phyloP scores from a whole-genome alignment of 2,113 vertebrate species.

The Cynoglossus semilaevis region DNA sequence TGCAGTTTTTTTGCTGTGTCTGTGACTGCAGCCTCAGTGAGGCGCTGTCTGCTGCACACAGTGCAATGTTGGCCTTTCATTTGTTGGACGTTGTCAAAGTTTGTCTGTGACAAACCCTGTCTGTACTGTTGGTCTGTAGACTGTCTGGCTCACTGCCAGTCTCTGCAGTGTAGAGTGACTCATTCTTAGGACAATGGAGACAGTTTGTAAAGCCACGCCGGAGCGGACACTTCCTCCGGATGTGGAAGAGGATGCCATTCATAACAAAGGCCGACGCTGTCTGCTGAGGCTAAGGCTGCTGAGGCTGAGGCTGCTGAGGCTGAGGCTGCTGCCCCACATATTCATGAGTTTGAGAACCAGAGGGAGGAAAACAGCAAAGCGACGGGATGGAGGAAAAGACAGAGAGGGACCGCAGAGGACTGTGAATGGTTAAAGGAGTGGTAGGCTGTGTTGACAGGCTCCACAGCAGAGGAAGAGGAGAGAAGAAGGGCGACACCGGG shows the following conservation, averaged over 20 bases:
- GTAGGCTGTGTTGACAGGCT: constrained; percentile 41
- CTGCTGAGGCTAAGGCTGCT: too few relatives aligned
- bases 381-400: constrained; percentile 16
- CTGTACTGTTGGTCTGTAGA: constrained; percentile 50
- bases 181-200: constrained; percentile 74
- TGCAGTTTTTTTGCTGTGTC: too few relatives aligned
- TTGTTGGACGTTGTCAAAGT: constrained; percentile 44
- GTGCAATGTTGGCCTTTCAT: too few relatives aligned
- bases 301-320: too few relatives aligned
- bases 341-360: constrained; percentile 40
- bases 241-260: constrained; percentile 74
- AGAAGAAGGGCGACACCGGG: constrained; percentile 35
- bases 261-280: constrained; percentile 71
- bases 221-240: constrained; percentile 74
- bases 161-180: constrained; percentile 71
- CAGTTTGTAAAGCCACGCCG: constrained; percentile 73
- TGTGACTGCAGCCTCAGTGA: too few relatives aligned
- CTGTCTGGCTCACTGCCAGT: constrained; percentile 63
- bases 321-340: constrained; percentile 30
- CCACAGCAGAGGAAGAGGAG: constrained; percentile 32
- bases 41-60: too few relatives aligned
- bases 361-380: constrained; percentile 10
- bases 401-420: constrained; percentile 6
- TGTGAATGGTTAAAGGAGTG: constrained; percentile 25
- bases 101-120: constrained; percentile 52